A percentile compares a stretch with the other conserved stretches of the same genome.
Evolutionary conservation across 2,797 vertebrate genomes (phyloP).

Genomic region (Anguilla anguilla): DNA sequence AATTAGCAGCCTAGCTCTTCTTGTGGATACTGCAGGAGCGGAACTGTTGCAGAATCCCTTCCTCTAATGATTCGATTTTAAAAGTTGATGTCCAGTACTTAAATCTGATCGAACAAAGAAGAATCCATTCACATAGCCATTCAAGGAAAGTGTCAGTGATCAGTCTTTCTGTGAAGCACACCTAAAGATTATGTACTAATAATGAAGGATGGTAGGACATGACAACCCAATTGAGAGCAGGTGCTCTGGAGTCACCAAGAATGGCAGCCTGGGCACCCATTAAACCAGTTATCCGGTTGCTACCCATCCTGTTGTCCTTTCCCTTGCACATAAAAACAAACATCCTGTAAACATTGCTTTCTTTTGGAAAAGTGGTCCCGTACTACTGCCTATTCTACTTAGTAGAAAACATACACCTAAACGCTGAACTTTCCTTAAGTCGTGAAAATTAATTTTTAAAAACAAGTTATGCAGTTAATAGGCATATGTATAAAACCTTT

Average conservation of each 20-base stretch:
- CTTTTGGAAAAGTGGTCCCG: conserved; percentile 68
- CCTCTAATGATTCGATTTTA: conserved; percentile 12
- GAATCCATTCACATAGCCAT: not conserved
- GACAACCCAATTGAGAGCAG: not conserved
- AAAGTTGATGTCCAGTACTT: conserved; percentile 5
- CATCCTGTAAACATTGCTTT: conserved; percentile 50
- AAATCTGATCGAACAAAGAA: conserved; percentile 15
- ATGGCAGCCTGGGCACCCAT: conserved; percentile 43
- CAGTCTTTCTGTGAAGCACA: not conserved
- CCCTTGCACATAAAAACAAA: conserved; percentile 2
- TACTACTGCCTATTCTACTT: conserved; percentile 75
- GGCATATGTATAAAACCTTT: conserved; percentile 80
- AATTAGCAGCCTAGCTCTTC: conserved; percentile 3
- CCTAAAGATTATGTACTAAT: not conserved
- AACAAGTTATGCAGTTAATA: conserved; percentile 79
- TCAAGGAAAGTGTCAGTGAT: not conserved
- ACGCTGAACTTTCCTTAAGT: conserved; percentile 57
- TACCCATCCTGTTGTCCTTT: conserved; percentile 6
- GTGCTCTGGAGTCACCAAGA: conserved; percentile 1
- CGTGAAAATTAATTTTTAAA: conserved; percentile 44
- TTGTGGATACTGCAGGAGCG: not conserved
- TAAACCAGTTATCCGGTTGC: conserved; percentile 30
- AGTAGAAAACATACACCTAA: conserved; percentile 81
- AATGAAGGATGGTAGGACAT: not conserved
- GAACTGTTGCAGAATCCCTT: conserved; percentile 20